Evolutionary conservation across 2,888 invertebrate genomes (phyloP).

Genomic region (Andrena hattorfiana): DNA sequence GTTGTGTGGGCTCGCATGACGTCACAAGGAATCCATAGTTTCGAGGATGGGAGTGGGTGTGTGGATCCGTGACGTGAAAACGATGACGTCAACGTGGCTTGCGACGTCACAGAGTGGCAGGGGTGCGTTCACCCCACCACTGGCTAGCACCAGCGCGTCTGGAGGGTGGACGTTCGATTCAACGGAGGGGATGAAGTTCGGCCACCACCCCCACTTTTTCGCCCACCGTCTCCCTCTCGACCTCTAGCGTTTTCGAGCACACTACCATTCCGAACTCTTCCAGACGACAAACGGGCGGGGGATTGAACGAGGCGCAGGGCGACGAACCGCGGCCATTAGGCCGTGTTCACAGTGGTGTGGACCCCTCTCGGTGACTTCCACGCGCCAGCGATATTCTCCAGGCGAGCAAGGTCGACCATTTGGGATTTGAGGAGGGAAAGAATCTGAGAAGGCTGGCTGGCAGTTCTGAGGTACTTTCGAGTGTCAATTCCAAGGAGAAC

Average conservation of each 20-base stretch:
- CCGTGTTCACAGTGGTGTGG: slow-evolving; percentile 36
- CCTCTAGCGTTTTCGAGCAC: slow-evolving; percentile 21
- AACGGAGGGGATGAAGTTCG: slow-evolving; percentile 18
- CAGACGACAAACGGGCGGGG: slow-evolving; percentile 50
- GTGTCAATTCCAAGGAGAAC: neutral
- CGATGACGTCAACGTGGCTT: neutral
- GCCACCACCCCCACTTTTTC: slow-evolving; percentile 13
- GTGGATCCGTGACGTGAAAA: neutral
- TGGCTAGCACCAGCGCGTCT: neutral
- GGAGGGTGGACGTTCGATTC: neutral
- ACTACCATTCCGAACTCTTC: slow-evolving; percentile 30
- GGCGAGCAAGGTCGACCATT: neutral
- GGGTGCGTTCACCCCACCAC: neutral
- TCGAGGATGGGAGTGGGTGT: neutral
- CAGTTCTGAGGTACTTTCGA: neutral
- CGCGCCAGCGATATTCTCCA: neutral
- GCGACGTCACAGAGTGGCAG: slow-evolving; percentile 28
- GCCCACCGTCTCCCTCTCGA: slow-evolving; percentile 3
- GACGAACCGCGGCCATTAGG: slow-evolving; percentile 65
- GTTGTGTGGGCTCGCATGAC: neutral
- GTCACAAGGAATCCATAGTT: slow-evolving; percentile 1
- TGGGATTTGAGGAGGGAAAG: neutral
- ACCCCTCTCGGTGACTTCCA: neutral
- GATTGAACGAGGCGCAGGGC: slow-evolving; percentile 62
- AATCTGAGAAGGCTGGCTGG: neutral